A percentile compares a stretch with the other conserved stretches of the same genome.
Evolutionary conservation across 1,140 invertebrate species (phyloP).

Genomic region (Drosophila nigrodunni): DNA sequence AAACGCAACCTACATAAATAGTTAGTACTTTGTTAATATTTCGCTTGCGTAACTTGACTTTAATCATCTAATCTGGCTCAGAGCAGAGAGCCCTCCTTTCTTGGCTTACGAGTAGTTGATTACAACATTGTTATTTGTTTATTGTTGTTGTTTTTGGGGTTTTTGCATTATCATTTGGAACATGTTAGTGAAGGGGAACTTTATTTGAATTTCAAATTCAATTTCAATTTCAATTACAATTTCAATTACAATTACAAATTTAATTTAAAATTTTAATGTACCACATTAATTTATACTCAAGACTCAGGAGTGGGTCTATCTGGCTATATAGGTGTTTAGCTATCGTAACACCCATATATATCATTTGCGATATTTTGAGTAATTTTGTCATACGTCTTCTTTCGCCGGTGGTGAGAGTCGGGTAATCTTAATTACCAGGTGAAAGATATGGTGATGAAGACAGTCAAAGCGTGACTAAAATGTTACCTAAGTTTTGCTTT

Average conservation of each 20-base stretch:
- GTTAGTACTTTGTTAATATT: constrained; percentile 37
- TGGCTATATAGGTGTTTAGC: not conserved
- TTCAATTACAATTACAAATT: constrained; percentile 9
- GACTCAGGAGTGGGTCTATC: not conserved
- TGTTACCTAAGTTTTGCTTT: constrained; percentile 69
- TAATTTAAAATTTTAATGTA: constrained; percentile 7
- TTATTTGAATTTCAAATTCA: constrained; percentile 10
- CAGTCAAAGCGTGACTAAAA: constrained; percentile 77
- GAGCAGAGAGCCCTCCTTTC: constrained; percentile 30
- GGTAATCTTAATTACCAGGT: constrained; percentile 72
- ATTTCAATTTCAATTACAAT: not conserved
- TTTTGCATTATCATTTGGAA: constrained; percentile 55
- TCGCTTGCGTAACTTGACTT: constrained; percentile 36
- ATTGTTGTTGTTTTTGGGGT: not conserved
- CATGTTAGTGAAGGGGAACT: constrained; percentile 15
- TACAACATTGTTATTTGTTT: constrained; percentile 48
- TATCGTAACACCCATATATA: not conserved
- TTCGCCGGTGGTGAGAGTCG: constrained; percentile 9
- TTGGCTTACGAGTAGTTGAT: constrained; percentile 17
- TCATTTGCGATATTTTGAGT: not conserved
- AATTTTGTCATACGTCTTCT: constrained; percentile 39
- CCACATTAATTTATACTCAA: constrained; percentile 53
- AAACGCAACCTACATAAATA: constrained; percentile 19
- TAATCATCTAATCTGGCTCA: constrained; percentile 72
- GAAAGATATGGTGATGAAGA: constrained; percentile 70